Base-by-base conservation (phyloP, 1,140 invertebrate species). In the Drosophila funebris region DNA sequence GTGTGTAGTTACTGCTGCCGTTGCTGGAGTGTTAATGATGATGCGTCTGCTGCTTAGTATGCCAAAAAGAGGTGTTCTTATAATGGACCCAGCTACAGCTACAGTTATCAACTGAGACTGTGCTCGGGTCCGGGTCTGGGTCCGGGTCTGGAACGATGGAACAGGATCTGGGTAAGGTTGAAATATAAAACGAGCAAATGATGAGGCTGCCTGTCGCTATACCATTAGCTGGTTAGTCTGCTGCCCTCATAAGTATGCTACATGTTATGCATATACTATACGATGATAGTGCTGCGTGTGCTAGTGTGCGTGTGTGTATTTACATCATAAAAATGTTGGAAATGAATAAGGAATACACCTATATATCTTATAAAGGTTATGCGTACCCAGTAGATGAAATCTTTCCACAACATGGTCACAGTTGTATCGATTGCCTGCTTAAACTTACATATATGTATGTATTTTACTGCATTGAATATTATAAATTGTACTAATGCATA, bases 101-200 rank as follows among this genome's bases (percentile, higher is more conserved):
- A 56, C 41, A 66, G 63, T 66, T 66, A 57, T 66, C 52, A 66
- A 67, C 16, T 33, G 39, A 16, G 50, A 48, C 18, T n/a, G 29
- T 9, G 48, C 4, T 14, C 11, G 16, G 18, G 33, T 3, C 13
- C 8, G 14, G 16, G 39, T 9, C 39, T 1, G 13, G 7, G n/a
- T 16, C 13, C 44, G 67, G 31, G 46, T 27, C 39, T 20, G 61
- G 50, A 52, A 60, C 20, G 27, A 7, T 16, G 27, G 9, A 24
- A 13, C 54, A 43, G 36, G 41, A 60, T 27, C 41, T 60, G 24
- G 22, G 22, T 37, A 24, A 54, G 50, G 66, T 58, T 80, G 76
- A 80, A 80, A 80, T 85, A 88, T 82, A 76, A 83, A 88, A 85
- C 82, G 81, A 85, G 82, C 66, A 78, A 85, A 87, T 87, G 81